Conservation (phyloP, 2,888 invertebrate genomes). For the Physocephala rufipes region DNA sequence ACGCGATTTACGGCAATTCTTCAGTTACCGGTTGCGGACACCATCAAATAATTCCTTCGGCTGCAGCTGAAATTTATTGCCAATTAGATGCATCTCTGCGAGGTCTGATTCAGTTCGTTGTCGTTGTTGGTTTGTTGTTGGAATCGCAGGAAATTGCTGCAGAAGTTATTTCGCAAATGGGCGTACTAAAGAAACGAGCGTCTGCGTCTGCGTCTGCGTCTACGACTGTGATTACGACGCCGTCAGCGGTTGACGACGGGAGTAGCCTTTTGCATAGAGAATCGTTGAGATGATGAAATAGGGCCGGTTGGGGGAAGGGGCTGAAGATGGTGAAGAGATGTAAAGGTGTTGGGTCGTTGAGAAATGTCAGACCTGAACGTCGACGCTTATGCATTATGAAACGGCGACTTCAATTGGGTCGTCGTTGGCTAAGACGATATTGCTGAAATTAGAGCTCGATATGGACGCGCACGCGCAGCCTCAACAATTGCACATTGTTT, state of each 20-base stretch:
- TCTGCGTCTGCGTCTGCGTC: not conserved
- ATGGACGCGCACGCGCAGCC: slow-evolving; percentile 42
- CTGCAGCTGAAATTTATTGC: slow-evolving; percentile 16
- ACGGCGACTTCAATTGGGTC: slow-evolving; percentile 14
- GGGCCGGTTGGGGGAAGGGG: too few species aligned
- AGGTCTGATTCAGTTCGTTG: not conserved
- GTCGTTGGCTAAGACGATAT: slow-evolving; percentile 22
- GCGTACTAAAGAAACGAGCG: too few species aligned
- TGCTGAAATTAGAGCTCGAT: slow-evolving; percentile 33
- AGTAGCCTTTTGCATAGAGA: too few species aligned
- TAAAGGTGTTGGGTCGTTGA: not conserved
- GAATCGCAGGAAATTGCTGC: too few species aligned
- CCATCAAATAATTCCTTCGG: not conserved
- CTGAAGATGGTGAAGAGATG: too few species aligned
- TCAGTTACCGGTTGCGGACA: too few species aligned
- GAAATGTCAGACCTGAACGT: slow-evolving; percentile 15
- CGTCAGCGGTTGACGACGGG: too few species aligned
- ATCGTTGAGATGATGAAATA: too few species aligned
- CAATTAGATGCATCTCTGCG: slow-evolving; percentile 26
- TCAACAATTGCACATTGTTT: too few species aligned
- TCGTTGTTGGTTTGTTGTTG: not conserved
- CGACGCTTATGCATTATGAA: not conserved
- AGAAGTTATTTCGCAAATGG: slow-evolving; percentile 4
- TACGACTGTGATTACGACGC: not conserved
- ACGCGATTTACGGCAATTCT: not conserved